Evolutionary conservation across 2,113 vertebrate genomes (phyloP), one percentile per base, ranked within the genome.

Genomic region (Puntigrus tetrazona): DNA sequence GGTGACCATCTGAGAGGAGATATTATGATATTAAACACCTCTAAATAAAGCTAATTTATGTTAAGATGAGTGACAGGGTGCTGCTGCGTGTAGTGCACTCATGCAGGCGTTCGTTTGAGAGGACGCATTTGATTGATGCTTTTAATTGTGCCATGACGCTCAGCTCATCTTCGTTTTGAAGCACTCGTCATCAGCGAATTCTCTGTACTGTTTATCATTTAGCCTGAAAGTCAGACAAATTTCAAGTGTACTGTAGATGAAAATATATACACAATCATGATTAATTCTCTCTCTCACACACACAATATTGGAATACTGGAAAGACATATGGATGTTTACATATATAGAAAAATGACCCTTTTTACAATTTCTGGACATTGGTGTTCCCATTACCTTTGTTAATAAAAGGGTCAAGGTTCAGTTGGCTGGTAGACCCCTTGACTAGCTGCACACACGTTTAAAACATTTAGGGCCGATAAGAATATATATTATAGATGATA

Each of bases 91-190:
- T 85, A 83, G 78, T 75, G 55, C 52, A 43, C 76, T 82, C 81
- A 74, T 31, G 27, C 16, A 22, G 67, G 36, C n/a, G 16, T 80
- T 34, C 59, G 47, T 72, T 57, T 59, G 52, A 18, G 52, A 59
- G 63, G 1, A 18, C 57, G 8, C n/a, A 14, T 43, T 29, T 87
- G 88, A 88, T 85, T 83, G 84, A 85, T 41, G 45, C 74, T 41
- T 89, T 88, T 90, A 91, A 92, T 86, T 59, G 82, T 55, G 84
- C 84, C 52, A 65, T 69, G 69, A 87, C 75, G 82, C 82, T 87
- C 22, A 34, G 76, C 90, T 90, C 89, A 92, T 91, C 87, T 87
- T 88, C 85, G 87, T 86, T 88, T 91, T 80, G 86, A 84, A 86
- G 73, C 25, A 59, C 80, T 85, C 38, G 59, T 88, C 36, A 75